A percentile compares a stretch with the other conserved stretches of the same genome.
Evolutionary conservation across 2,888 invertebrate species (phyloP).

Genomic region (Apodemia zela): DNA sequence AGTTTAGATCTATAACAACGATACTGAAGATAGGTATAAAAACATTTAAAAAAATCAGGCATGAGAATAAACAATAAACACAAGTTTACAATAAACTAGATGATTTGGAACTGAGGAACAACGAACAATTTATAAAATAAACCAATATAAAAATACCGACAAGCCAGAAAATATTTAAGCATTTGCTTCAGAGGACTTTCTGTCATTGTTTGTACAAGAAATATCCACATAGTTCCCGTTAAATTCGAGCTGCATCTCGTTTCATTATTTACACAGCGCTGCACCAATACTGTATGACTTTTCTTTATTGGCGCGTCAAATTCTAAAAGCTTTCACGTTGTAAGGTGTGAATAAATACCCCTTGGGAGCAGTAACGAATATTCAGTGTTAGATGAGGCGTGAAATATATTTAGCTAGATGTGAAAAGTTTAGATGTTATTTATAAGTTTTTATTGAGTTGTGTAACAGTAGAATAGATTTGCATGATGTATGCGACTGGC

Average conservation of each 20-base stretch:
- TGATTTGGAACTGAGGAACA: too few relatives aligned
- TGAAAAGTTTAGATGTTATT: not conserved
- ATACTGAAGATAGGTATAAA: too few relatives aligned
- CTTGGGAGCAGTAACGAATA: slow-evolving; percentile 3
- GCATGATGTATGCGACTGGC: too few relatives aligned
- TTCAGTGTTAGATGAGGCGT: not conserved
- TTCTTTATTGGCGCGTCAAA: slow-evolving; percentile 5
- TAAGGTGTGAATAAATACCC: too few relatives aligned
- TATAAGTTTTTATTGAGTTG: too few relatives aligned
- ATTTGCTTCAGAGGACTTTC: not conserved
- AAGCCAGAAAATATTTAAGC: not conserved
- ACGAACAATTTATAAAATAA: not conserved
- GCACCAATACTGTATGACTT: slow-evolving; percentile 3
- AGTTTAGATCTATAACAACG: too few relatives aligned
- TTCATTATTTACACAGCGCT: slow-evolving; percentile 19
- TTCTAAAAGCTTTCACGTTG: not conserved
- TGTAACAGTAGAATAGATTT: too few relatives aligned
- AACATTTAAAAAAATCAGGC: too few relatives aligned
- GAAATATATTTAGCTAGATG: not conserved
- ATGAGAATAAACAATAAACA: too few relatives aligned
- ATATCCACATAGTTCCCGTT: not conserved
- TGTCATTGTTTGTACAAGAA: slow-evolving; percentile 12
- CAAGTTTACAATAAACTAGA: too few relatives aligned
- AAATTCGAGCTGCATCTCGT: slow-evolving; percentile 17
- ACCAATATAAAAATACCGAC: not conserved